Conservation (phyloP, 2,797 vertebrate genomes). For the Crax fasciolata region DNA sequence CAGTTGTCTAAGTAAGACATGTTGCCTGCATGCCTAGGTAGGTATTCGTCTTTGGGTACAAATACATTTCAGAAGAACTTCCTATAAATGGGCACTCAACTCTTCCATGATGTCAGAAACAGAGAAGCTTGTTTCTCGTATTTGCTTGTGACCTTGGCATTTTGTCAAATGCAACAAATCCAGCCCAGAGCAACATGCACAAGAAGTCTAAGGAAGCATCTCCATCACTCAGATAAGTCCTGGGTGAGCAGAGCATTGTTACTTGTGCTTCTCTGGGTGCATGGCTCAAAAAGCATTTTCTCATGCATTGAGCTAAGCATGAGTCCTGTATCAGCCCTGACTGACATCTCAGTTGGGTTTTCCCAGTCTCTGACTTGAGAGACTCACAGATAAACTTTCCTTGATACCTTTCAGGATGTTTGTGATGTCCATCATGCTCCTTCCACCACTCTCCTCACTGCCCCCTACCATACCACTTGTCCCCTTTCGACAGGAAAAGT, state of each 20-base stretch:
- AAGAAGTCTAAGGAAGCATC: not conserved
- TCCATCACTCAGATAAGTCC: not conserved
- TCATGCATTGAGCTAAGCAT: not conserved
- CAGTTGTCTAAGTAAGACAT: not conserved
- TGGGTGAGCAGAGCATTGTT: not conserved
- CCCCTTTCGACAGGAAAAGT: not conserved
- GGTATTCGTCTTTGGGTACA: not conserved
- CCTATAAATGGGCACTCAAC: not conserved
- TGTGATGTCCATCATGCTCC: not conserved
- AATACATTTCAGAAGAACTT: not conserved
- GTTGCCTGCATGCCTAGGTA: not conserved
- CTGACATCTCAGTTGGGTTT: not conserved
- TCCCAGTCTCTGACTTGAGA: not conserved
- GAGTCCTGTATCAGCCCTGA: not conserved
- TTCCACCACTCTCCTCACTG: not conserved
- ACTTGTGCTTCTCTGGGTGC: accelerated
- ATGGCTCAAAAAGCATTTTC: accelerated
- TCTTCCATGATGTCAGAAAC: not conserved
- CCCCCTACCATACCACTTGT: accelerated
- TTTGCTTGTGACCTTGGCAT: not conserved
- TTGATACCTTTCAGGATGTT: not conserved
- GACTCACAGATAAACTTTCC: not conserved
- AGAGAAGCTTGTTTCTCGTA: not conserved
- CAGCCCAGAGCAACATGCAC: not conserved
- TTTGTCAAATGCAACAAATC: not conserved